Conservation (phyloP, 1,140 invertebrate genomes). For the Bombus waltoni region DNA sequence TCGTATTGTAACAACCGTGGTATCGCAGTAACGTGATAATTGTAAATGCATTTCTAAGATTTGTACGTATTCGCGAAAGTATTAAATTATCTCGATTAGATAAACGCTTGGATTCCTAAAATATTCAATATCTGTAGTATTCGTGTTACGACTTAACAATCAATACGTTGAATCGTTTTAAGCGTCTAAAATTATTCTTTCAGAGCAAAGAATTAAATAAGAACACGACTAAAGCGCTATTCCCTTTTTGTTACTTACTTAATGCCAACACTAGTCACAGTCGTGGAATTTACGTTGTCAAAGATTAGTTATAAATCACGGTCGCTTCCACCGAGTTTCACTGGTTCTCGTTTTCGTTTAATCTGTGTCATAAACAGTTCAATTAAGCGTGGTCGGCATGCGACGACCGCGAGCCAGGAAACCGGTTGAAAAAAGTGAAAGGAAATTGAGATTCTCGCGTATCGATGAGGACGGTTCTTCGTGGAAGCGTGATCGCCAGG, state of each 20-base stretch:
- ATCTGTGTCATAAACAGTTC: conserved; percentile 21
- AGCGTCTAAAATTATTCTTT: neutral
- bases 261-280: neutral
- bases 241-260: neutral
- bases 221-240: neutral
- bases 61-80: neutral
- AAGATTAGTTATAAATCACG: conserved; percentile 16
- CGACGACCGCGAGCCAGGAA: neutral
- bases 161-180: neutral
- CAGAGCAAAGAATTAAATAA: neutral
- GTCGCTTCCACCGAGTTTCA: neutral
- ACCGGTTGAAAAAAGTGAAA: conserved; percentile 37
- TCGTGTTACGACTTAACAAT: neutral
- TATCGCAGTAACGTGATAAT: accelerated
- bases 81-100: neutral
- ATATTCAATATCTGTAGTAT: too few species aligned
- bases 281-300: neutral
- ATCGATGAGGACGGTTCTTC: conserved; percentile 11
- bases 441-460: conserved; percentile 31
- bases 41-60: neutral
- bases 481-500: neutral
- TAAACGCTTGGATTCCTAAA: too few species aligned
- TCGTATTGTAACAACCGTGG: too few species aligned
- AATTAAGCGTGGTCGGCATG: conserved; percentile 21
- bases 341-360: neutral